Percentiles rank a stretch among this genome's conserved stretches.
These are phyloP conservation scores for Agapostemon virescens DNA, from an alignment of 2,888 invertebrate genomes.

Conservation along the genomic window DNA sequence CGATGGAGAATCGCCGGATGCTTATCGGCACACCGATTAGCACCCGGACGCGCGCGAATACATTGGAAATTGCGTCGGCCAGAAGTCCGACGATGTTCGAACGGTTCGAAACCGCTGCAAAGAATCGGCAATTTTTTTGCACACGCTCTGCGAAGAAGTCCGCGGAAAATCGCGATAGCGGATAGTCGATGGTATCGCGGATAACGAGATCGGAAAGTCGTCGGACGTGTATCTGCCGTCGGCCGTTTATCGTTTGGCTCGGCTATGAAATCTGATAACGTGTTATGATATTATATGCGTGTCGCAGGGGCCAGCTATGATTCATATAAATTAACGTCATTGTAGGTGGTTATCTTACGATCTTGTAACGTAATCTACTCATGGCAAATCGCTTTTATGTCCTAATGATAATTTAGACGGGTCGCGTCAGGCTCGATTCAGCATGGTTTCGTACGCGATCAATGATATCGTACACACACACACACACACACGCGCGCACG, in stretches of 20 bases:
- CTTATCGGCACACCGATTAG: neutral
- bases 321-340: conserved; percentile 57
- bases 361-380: conserved; percentile 57
- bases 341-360: conserved; percentile 57
- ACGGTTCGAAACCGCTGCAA: neutral
- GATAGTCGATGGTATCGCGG: neutral
- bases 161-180: neutral
- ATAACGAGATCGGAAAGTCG: conserved; percentile 21
- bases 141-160: neutral
- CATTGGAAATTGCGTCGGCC: neutral
- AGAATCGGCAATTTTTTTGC: neutral
- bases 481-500: neutral
- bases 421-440: conserved; percentile 14
- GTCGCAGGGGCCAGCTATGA: conserved; percentile 49
- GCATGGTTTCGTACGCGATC: conserved; percentile 4
- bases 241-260: conserved; percentile 47
- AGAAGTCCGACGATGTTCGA: neutral
- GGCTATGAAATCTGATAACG: conserved; percentile 58
- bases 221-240: conserved; percentile 34
- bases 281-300: conserved; percentile 56
- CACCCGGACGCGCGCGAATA: neutral
- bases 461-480: conserved; percentile 1
- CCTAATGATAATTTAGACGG: conserved; percentile 51
- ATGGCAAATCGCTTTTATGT: conserved; percentile 52
- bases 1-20: neutral